Base-by-base conservation (phyloP, 2,113 vertebrate genomes). In the Atractosteus spatula region DNA sequence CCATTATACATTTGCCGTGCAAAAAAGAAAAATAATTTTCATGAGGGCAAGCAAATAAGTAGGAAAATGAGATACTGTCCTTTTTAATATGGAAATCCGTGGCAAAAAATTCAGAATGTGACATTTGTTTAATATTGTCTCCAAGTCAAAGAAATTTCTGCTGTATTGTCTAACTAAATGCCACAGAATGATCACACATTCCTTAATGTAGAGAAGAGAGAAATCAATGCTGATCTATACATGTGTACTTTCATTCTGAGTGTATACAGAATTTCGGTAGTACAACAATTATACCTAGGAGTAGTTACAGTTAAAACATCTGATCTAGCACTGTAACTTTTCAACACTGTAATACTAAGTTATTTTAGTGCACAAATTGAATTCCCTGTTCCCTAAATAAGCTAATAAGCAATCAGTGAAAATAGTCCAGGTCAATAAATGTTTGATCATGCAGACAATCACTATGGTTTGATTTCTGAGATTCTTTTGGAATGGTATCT, bases 161-260 rank as follows among this genome's bases (percentile, higher is more conserved):
- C 70, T 62, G 64, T 67, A 67, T 44, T n/a, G 45, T 63, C 71
- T 73, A 77, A 70, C 57, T 43, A 45, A 76, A 77, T 74, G 80
- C 72, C 72, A 79, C 71, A 71, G 77, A 73, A 70, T 79, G 77
- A 79, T 81, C 77, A 81, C 79, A 79, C 73, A 75, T 77, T 77
- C 77, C 71, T 79, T 81, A 69, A 75, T 77, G 80, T 45, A 69
- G 56, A 57, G 71, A 42, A 70, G 72, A 68, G 56, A 74, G 79
- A 51, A 45, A 79, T 71, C 74, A 79, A 81, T 81, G 69, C 71
- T 73, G 75, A 29, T 29, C 29, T 29, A 79, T 79, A 66, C 68
- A 73, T 62, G 41, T 51, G 47, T 51, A 51, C 5, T 51, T 51
- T 10, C 47, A 51, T 10, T 51, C 5, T 5, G 47, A 51, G 5